A percentile compares a stretch with the other conserved stretches of the same genome.
phyloP scores from a whole-genome alignment of 2,113 vertebrate species.

The Leucosticte australis region DNA sequence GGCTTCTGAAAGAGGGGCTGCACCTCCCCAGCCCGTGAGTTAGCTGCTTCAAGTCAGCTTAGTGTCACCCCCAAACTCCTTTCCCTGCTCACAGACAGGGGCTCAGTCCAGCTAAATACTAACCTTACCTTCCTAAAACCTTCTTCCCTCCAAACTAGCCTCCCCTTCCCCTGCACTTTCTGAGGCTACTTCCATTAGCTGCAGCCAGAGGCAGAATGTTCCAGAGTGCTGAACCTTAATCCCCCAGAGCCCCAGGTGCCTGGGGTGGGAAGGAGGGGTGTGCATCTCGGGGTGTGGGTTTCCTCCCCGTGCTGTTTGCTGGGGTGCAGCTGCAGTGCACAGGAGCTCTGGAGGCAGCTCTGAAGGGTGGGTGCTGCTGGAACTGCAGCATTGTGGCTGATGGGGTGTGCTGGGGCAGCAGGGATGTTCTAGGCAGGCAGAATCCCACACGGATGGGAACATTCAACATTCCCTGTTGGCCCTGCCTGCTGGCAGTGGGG shows the following conservation, averaged over 20 bases:
- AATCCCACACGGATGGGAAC: neutral
- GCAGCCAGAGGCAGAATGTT: neutral
- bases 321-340: neutral
- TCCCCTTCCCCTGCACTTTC: neutral
- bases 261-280: neutral
- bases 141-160: neutral
- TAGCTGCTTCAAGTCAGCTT: neutral
- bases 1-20: neutral
- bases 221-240: neutral
- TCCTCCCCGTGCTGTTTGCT: accelerated
- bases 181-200: neutral
- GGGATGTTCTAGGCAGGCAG: neutral
- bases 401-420: neutral
- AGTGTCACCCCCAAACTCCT: neutral
- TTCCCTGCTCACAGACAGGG: neutral
- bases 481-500: neutral
- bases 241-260: neutral
- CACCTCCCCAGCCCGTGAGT: neutral
- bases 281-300: neutral
- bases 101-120: neutral
- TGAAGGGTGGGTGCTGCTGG: neutral
- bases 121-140: neutral
- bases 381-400: neutral
- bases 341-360: neutral
- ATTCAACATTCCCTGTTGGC: neutral